Evolutionary conservation across 2,888 invertebrate genomes (phyloP).

Genomic region (Nomada ferruginata): DNA sequence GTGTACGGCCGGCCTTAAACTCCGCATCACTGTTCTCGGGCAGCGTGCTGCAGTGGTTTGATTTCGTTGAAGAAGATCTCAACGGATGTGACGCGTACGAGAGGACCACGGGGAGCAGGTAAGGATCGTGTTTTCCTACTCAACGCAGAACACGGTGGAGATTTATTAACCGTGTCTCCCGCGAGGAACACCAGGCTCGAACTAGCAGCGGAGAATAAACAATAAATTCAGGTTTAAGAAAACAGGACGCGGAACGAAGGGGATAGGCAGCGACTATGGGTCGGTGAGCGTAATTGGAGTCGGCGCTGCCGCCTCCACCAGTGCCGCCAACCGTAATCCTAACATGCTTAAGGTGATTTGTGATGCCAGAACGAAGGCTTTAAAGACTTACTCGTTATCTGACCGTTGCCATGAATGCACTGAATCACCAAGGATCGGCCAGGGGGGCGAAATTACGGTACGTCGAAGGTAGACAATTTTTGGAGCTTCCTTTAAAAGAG

Average conservation of each 20-base stretch:
- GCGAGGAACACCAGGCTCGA: slow-evolving; percentile 65
- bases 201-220: slow-evolving; percentile 64
- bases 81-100: slow-evolving; percentile 58
- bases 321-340: slow-evolving; percentile 66
- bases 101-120: not conserved
- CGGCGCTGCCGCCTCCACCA: slow-evolving; percentile 49
- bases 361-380: slow-evolving; percentile 71
- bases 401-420: slow-evolving; percentile 57
- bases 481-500: slow-evolving; percentile 12
- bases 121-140: slow-evolving; percentile 64
- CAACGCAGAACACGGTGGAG: slow-evolving; percentile 65
- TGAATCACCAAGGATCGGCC: slow-evolving; percentile 60
- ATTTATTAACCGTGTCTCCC: slow-evolving; percentile 72
- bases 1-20: no score
- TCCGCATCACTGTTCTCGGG: not conserved
- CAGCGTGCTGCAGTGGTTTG: slow-evolving; percentile 3
- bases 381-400: slow-evolving; percentile 73
- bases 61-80: slow-evolving; percentile 43
- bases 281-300: slow-evolving; percentile 66
- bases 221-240: slow-evolving; percentile 74
- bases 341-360: slow-evolving; percentile 77
- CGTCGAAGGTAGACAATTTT: slow-evolving; percentile 49
- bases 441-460: slow-evolving; percentile 28
- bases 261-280: slow-evolving; percentile 34
- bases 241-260: slow-evolving; percentile 54